These are phyloP conservation scores for Netelia virgata DNA, from an alignment of 2,888 invertebrate species.

Conservation along the genomic window DNA sequence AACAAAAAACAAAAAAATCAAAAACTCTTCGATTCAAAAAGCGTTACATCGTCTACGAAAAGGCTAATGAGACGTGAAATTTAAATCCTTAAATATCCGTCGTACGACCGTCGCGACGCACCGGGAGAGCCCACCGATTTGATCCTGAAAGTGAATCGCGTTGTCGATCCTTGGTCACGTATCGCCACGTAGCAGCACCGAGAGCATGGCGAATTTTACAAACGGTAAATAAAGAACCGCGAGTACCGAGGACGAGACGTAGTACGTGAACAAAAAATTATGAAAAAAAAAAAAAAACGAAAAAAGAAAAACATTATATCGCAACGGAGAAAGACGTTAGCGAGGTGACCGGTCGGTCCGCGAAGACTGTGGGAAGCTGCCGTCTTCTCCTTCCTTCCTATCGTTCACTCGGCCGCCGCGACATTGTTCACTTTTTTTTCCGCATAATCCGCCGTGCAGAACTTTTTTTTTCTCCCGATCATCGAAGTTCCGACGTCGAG, in stretches of 20 bases:
- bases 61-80: conserved; percentile 44
- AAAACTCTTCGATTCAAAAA: background rate
- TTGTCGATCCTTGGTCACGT: conserved; percentile 69
- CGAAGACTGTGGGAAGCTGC: conserved; percentile 76
- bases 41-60: conserved; percentile 7
- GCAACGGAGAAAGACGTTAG: background rate
- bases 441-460: conserved; percentile 60
- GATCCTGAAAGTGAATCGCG: conserved; percentile 69
- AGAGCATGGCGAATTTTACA: conserved; percentile 78
- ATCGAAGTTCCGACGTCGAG: too few relatives aligned
- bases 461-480: conserved; percentile 37
- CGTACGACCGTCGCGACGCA: conserved; percentile 24
- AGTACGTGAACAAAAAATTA: conserved; percentile 61
- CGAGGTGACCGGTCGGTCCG: conserved; percentile 19
- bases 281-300: conserved; percentile 77
- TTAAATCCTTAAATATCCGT: conserved; percentile 28
- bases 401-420: conserved; percentile 37
- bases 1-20: background rate
- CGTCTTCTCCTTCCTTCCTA: conserved; percentile 14
- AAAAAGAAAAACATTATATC: conserved; percentile 60
- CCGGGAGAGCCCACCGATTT: conserved; percentile 49
- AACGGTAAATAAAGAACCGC: conserved; percentile 49
- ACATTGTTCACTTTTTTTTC: conserved; percentile 32
- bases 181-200: conserved; percentile 70
- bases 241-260: background rate